Conservation (phyloP, 2,888 invertebrate genomes). For the Macropis europaea region DNA sequence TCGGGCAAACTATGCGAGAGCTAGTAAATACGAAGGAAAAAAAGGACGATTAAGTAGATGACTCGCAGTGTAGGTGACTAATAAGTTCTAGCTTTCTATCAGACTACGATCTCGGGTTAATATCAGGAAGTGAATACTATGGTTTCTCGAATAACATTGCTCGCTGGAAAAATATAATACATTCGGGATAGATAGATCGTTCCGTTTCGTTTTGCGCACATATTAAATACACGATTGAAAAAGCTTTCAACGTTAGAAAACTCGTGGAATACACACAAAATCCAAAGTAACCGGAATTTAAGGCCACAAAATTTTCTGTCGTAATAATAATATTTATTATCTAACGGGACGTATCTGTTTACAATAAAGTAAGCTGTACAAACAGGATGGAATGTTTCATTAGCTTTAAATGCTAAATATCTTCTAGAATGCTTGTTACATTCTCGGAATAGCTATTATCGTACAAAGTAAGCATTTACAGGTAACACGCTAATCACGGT, state of each 20-base stretch:
- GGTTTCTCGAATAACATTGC: slow-evolving; percentile 4
- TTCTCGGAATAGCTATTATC: slow-evolving; percentile 53
- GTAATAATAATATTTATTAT: slow-evolving; percentile 64
- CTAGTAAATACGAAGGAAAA: slow-evolving; percentile 27
- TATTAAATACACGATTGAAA: slow-evolving; percentile 14
- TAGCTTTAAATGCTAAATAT: slow-evolving; percentile 51
- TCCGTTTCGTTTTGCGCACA: not conserved
- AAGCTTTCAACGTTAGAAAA: slow-evolving; percentile 9
- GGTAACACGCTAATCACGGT: slow-evolving; percentile 31
- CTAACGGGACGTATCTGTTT: slow-evolving; percentile 66
- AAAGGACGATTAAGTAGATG: slow-evolving; percentile 45
- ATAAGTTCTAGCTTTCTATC: slow-evolving; percentile 20
- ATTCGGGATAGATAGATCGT: not conserved
- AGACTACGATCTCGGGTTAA: slow-evolving; percentile 24
- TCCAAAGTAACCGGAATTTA: slow-evolving; percentile 58
- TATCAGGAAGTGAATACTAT: slow-evolving; percentile 25
- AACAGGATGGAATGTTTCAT: slow-evolving; percentile 68
- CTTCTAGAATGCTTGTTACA: slow-evolving; percentile 49
- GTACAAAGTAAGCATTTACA: slow-evolving; percentile 59
- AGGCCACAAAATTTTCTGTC: slow-evolving; percentile 62
- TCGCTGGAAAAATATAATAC: not conserved
- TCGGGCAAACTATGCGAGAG: slow-evolving; percentile 6
- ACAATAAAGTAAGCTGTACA: slow-evolving; percentile 67
- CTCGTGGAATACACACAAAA: slow-evolving; percentile 36
- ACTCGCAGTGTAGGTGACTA: slow-evolving; percentile 28